Conservation (phyloP, 2,888 invertebrate species). For the Embidobia sp. region DNA sequence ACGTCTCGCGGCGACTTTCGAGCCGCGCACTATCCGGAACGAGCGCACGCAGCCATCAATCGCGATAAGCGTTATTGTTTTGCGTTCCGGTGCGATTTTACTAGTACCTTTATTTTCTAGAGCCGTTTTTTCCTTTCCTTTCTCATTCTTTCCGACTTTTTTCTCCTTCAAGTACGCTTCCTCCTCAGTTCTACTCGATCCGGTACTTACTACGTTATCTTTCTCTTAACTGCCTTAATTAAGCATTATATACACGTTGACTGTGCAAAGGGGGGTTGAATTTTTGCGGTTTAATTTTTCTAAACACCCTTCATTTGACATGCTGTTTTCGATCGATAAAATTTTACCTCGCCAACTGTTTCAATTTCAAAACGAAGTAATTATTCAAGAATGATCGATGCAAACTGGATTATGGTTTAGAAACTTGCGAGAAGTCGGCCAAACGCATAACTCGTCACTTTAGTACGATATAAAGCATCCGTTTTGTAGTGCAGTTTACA, state of each 20-base stretch:
- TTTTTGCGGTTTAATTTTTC: slow-evolving; percentile 21
- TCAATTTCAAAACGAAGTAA: slow-evolving; percentile 15
- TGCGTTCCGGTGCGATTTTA: neutral
- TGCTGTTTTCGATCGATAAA: neutral
- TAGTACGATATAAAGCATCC: slow-evolving; percentile 13
- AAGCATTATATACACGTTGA: slow-evolving; percentile 64
- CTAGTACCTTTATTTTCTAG: too few relatives aligned
- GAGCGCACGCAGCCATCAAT: slow-evolving; percentile 36
- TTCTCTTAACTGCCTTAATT: slow-evolving; percentile 72
- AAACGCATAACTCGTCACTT: slow-evolving; percentile 11
- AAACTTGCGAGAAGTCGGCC: slow-evolving; percentile 20
- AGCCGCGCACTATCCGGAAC: slow-evolving; percentile 53
- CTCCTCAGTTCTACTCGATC: slow-evolving; percentile 51
- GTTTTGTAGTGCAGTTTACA: slow-evolving; percentile 30
- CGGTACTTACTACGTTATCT: slow-evolving; percentile 67
- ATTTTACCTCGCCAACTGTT: neutral
- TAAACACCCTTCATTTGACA: neutral
- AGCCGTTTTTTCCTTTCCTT: slow-evolving; percentile 51
- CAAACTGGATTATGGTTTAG: slow-evolving; percentile 5
- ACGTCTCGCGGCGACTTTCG: slow-evolving; percentile 50
- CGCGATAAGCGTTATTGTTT: slow-evolving; percentile 46
- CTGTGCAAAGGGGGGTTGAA: slow-evolving; percentile 7
- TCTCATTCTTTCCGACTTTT: slow-evolving; percentile 33
- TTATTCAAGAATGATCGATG: neutral
- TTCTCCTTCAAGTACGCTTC: slow-evolving; percentile 52